Percentiles rank a stretch among this genome's conserved stretches.
Conservation (phyloP, 2,797 vertebrate genomes). For the Myiotriccus ornatus region DNA sequence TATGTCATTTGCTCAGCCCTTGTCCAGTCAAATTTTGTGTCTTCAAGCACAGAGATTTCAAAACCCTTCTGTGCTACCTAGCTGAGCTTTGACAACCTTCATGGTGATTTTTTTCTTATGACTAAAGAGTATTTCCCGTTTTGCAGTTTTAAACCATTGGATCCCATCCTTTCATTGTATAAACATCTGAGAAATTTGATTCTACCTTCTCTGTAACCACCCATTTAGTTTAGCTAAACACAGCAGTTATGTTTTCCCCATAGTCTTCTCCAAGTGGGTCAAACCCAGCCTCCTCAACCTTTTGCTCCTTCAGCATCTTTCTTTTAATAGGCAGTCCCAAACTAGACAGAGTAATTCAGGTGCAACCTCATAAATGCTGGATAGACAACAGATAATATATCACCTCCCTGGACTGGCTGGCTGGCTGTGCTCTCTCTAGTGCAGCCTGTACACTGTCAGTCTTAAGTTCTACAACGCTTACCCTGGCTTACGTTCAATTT, state of each 20-base stretch:
- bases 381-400: neutral
- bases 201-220: neutral
- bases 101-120: neutral
- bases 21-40: neutral
- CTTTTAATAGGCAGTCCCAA: neutral
- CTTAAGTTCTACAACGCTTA: neutral
- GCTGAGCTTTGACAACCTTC: neutral
- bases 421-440: neutral
- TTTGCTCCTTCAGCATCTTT: neutral
- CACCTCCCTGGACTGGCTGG: neutral
- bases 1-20: neutral
- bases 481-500: fast-evolving
- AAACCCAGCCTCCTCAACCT: neutral
- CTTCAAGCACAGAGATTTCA: neutral
- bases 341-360: neutral
- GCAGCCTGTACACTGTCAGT: neutral
- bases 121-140: neutral
- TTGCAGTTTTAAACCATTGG: neutral
- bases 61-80: neutral
- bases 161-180: neutral
- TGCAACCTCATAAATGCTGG: neutral
- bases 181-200: neutral
- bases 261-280: neutral
- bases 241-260: neutral
- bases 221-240: neutral